These are phyloP conservation scores for Cyprinus carpio DNA, from an alignment of 2,113 vertebrate genomes.

Conservation along the genomic window DNA sequence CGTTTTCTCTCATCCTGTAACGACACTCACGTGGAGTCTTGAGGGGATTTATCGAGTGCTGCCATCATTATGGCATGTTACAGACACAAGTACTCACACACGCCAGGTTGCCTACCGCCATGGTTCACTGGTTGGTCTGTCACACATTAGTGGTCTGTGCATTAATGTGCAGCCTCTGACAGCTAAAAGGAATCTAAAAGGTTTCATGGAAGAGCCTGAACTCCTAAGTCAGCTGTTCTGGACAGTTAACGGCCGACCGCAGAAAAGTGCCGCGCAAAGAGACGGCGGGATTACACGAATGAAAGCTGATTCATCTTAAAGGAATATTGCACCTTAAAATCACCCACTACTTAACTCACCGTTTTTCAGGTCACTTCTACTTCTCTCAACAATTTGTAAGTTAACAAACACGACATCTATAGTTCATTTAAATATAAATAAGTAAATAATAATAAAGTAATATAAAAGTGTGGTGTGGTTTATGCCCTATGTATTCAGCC, in stretches of 20 bases:
- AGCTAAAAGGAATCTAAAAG: conserved; percentile 28
- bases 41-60: conserved; percentile 62
- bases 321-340: not conserved
- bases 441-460: not conserved
- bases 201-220: not conserved
- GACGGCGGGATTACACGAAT: not conserved
- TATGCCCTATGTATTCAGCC: not conserved
- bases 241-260: not conserved
- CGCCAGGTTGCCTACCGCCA: not conserved
- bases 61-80: conserved; percentile 67
- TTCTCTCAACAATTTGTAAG: not conserved
- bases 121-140: not conserved
- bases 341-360: not conserved
- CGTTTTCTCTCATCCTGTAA: conserved; percentile 64
- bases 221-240: conserved; percentile 24
- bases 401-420: not conserved
- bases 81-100: conserved; percentile 56
- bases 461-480: no score
- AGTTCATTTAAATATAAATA: not conserved
- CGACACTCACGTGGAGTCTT: conserved; percentile 70
- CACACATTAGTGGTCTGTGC: not conserved
- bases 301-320: conserved; percentile 26
- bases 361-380: not conserved
- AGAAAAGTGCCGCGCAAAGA: not conserved
- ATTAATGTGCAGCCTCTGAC: conserved; percentile 4